These are phyloP conservation scores for Chloropsis hardwickii DNA, from an alignment of 2,113 vertebrate genomes.

Conservation along the genomic window DNA sequence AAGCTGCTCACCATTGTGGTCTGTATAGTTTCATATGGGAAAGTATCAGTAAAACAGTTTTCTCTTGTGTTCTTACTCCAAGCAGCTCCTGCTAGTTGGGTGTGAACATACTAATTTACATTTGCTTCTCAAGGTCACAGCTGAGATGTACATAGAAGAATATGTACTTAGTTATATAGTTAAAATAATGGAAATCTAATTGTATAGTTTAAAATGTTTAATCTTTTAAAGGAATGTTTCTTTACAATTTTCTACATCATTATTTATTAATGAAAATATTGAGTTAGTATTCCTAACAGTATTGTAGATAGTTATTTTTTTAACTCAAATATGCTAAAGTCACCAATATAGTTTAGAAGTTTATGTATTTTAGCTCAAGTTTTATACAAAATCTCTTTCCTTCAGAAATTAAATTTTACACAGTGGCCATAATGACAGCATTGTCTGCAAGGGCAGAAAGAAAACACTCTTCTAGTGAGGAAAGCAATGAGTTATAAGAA, in stretches of 20 bases:
- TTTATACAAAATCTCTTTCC: neutral
- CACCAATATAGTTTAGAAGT: neutral
- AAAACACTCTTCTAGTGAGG: neutral
- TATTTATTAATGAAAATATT: neutral
- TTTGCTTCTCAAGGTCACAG: neutral
- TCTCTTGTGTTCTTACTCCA: neutral
- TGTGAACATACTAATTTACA: accelerated
- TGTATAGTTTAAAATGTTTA: neutral
- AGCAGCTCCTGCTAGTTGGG: neutral
- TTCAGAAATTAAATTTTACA: neutral
- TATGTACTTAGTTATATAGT: neutral
- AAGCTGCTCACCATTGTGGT: neutral
- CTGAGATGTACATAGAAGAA: neutral
- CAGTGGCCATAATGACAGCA: neutral
- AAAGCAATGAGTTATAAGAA: neutral
- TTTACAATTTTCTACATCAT: neutral
- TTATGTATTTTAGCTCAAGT: neutral
- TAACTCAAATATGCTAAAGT: neutral
- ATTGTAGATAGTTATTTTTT: neutral
- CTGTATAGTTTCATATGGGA: neutral
- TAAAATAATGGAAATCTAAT: neutral
- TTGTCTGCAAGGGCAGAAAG: neutral
- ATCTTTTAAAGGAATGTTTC: neutral
- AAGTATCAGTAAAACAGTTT: neutral
- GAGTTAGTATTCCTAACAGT: neutral